Conservation (phyloP, 2,888 invertebrate species). For the Diloba caeruleocephala region DNA sequence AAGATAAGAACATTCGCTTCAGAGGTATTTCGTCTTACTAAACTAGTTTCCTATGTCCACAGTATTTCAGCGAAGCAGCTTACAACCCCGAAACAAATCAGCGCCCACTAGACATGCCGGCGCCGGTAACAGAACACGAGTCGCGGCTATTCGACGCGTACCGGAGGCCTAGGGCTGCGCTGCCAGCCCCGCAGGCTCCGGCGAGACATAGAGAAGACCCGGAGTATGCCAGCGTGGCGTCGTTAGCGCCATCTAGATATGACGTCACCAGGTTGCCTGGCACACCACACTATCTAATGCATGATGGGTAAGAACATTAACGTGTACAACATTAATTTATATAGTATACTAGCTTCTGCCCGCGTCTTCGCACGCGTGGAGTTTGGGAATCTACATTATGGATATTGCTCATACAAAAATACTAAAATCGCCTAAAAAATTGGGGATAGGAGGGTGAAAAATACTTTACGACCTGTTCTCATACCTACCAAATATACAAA, state of each 20-base stretch:
- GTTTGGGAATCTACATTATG: too few relatives aligned
- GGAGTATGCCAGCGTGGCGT: conserved; percentile 84
- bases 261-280: conserved; percentile 71
- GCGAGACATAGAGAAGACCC: conserved; percentile 77
- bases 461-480: too few relatives aligned
- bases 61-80: conserved; percentile 97
- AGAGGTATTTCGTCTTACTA: background rate
- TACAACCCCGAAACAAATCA: conserved; percentile 96
- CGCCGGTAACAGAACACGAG: conserved; percentile 84
- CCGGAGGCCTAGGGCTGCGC: conserved; percentile 78
- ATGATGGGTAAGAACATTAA: conserved; percentile 75
- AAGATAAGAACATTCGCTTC: background rate
- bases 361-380: too few relatives aligned
- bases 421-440: too few relatives aligned
- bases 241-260: conserved; percentile 77
- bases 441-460: too few relatives aligned
- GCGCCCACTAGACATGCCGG: conserved; percentile 86
- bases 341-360: too few relatives aligned
- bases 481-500: too few relatives aligned
- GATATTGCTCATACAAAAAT: too few relatives aligned
- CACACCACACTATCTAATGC: conserved; percentile 78
- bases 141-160: conserved; percentile 87
- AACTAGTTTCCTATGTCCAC: conserved; percentile 30
- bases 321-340: too few relatives aligned
- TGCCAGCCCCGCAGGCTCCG: conserved; percentile 78